Evolutionary conservation across 2,888 invertebrate species (phyloP).

Genomic region (Drosophila colorata): DNA sequence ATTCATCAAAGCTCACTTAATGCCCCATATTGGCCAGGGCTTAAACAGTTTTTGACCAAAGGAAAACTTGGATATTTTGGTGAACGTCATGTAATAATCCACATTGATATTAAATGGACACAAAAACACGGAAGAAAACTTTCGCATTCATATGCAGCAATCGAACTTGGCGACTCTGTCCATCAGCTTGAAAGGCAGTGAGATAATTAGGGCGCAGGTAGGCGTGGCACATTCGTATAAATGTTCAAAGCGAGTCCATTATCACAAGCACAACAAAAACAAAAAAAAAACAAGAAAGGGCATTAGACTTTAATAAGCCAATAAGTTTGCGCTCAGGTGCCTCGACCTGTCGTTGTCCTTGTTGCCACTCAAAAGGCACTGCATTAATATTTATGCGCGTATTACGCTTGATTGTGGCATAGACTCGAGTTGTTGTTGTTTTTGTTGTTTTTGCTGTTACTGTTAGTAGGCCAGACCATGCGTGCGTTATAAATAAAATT

Average conservation of each 20-base stretch:
- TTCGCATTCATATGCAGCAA: constrained; percentile 69
- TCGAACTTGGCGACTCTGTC: constrained; percentile 42
- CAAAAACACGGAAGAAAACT: constrained; percentile 32
- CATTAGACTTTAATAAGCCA: constrained; percentile 81
- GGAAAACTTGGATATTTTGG: constrained; percentile 46
- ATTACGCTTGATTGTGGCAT: constrained; percentile 58
- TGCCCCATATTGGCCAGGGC: constrained; percentile 65
- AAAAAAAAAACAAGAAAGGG: constrained; percentile 28
- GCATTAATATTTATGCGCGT: constrained; percentile 75
- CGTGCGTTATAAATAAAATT: constrained; percentile 77
- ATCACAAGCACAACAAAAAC: constrained; percentile 40
- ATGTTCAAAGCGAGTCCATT: constrained; percentile 39
- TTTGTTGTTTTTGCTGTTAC: constrained; percentile 1
- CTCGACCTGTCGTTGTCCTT: constrained; percentile 17
- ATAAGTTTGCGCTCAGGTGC: constrained; percentile 77
- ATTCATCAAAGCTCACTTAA: constrained; percentile 77
- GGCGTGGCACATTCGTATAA: constrained; percentile 8
- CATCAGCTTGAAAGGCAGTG: constrained; percentile 17
- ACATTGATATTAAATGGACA: constrained; percentile 66
- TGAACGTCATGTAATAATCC: constrained; percentile 59
- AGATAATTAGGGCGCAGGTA: constrained; percentile 45
- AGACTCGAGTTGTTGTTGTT: constrained; percentile 23
- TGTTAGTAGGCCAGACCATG: constrained; percentile 51
- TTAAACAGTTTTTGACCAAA: constrained; percentile 69
- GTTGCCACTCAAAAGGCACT: constrained; percentile 44